phyloP scores from a whole-genome alignment of 2,797 vertebrate genomes.

The Semaprochilodus insignis region DNA sequence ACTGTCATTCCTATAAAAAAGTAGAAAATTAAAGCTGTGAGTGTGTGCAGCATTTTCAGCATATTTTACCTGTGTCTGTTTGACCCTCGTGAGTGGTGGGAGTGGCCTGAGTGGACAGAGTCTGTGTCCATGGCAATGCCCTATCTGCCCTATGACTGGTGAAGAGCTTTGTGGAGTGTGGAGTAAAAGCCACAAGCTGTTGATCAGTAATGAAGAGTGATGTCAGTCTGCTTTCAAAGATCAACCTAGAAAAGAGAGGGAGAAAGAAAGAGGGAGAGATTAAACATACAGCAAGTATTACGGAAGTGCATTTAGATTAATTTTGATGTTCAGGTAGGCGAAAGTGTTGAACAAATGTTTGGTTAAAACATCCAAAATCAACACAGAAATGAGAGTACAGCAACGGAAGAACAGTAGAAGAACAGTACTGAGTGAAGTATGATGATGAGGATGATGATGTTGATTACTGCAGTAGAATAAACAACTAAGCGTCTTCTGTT shows the following conservation, averaged over 20 bases:
- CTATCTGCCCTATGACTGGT: constrained; percentile 60
- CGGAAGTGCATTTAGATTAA: too few relatives aligned
- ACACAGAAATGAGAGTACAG: too few relatives aligned
- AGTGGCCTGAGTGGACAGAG: constrained; percentile 95
- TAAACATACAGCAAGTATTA: too few relatives aligned
- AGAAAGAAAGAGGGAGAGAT: constrained; percentile 1
- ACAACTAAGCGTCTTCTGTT: too few relatives aligned
- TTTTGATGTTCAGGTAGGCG: too few relatives aligned
- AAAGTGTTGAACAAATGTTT: too few relatives aligned
- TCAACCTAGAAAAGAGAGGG: constrained; percentile 60
- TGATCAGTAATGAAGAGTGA: constrained; percentile 50
- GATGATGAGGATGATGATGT: too few relatives aligned
- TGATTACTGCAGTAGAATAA: too few relatives aligned
- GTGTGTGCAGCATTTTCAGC: background rate
- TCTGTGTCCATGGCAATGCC: constrained; percentile 91
- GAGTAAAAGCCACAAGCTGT: constrained; percentile 53
- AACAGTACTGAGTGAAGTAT: too few relatives aligned
- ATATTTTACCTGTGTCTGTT: constrained; percentile 89
- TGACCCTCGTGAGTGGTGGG: constrained; percentile 92
- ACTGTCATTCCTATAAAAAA: background rate
- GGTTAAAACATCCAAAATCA: too few relatives aligned
- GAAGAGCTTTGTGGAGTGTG: constrained; percentile 58
- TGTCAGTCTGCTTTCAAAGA: constrained; percentile 50
- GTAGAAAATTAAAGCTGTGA: background rate
- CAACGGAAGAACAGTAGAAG: too few relatives aligned